phyloP scores from a whole-genome alignment of 2,888 invertebrate genomes.

The Meandrusa payeni region DNA sequence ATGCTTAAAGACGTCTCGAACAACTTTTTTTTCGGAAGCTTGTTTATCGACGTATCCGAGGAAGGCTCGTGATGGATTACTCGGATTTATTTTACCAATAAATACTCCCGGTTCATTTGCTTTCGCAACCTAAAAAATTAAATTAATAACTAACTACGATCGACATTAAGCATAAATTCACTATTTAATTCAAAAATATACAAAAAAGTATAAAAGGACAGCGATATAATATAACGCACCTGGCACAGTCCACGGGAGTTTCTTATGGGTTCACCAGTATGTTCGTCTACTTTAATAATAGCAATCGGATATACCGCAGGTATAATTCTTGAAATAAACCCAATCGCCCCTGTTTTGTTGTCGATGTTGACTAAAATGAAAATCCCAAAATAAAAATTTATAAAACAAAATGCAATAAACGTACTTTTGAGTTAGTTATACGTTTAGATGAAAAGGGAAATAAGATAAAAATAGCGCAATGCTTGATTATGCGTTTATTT shows the following conservation, averaged over 20 bases:
- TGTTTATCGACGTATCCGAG: constrained; percentile 97
- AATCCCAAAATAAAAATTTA: not conserved
- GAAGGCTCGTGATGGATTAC: constrained; percentile 95
- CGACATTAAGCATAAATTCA: too few species aligned
- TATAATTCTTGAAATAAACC: constrained; percentile 94
- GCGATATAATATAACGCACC: too few species aligned
- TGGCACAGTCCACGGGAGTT: constrained; percentile 92
- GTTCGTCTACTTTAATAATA: constrained; percentile 93
- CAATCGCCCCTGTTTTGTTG: constrained; percentile 96
- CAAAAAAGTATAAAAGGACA: too few species aligned
- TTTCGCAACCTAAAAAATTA: constrained; percentile 69
- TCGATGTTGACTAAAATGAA: constrained; percentile 89
- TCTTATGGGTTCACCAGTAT: constrained; percentile 95
- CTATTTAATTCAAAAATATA: too few species aligned
- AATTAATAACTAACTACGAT: not conserved
- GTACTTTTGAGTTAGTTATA: too few species aligned
- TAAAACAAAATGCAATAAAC: not conserved
- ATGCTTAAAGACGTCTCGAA: constrained; percentile 91
- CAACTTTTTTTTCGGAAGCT: constrained; percentile 96
- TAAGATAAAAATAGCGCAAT: too few species aligned
- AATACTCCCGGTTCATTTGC: constrained; percentile 97
- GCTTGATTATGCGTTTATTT: too few species aligned
- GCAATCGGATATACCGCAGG: constrained; percentile 96
- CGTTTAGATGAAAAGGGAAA: too few species aligned
- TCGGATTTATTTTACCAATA: constrained; percentile 96